Base-by-base conservation (phyloP, 2,113 vertebrate genomes). In the Zosterops borbonicus region DNA sequence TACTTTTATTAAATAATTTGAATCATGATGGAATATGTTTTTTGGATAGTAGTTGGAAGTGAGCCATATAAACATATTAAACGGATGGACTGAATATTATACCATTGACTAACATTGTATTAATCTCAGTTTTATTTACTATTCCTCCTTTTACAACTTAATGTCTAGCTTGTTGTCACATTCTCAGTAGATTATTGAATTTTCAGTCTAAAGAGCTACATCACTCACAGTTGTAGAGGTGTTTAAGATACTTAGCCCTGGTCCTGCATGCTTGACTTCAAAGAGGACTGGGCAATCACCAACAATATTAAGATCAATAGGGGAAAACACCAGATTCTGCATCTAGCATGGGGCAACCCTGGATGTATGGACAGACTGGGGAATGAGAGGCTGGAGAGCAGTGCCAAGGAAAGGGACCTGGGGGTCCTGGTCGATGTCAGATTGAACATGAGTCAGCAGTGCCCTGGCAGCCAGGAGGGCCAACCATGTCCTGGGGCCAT, bases 401-500 rank as follows among this genome's bases (percentile, higher is more conserved):
- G 37, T 5, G 25, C 25, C 50, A 28, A 0, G 0, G 25, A 67
- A 76, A 12, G 25, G 13, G 8, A 17, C 8, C 13, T 42, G 29
- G 11, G 13, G 2, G 4, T 35, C 7, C 55, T 60, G 62, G 31
- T 42, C 2, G 0, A 0, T 31, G 3, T 4, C 9, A 35, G 15
- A 5, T 3, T 35, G 35, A 5, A 17, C 11, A 31, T 1, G 37
- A 59, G 0, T 0, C 62, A 76, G 31, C 44, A 76, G 44, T 42
- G 83, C 37, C 62, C 37, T 67, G 62, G 52, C 42, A 76, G 44
- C 44, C 83, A 42, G 62, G 31, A 85, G 62, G 7, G 52, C 2
- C 29, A 35, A 0, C 1, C 0, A 0, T 58, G 42, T 58, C 42
- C 60, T 29, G 35, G 10, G 24, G 0, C 3, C 42, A 75, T 21